phyloP scores from a whole-genome alignment of 2,113 vertebrate species.

The Psettodes erumei region DNA sequence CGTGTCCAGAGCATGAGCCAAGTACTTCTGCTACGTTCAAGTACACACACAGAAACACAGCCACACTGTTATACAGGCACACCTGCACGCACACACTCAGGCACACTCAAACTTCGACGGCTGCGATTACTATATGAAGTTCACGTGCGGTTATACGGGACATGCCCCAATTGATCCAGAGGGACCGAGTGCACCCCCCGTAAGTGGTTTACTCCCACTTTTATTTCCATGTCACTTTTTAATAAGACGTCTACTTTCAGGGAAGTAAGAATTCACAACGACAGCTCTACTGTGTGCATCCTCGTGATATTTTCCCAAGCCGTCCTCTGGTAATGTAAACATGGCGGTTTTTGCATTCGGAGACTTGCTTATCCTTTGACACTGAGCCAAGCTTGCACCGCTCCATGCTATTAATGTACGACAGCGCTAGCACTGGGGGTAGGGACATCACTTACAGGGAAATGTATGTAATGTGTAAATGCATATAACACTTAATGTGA shows the following conservation, averaged over 20 bases:
- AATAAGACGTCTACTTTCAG: constrained; percentile 27
- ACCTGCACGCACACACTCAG: constrained; percentile 17
- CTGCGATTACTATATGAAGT: constrained; percentile 37
- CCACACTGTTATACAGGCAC: constrained; percentile 9
- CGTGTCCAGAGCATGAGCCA: constrained; percentile 76
- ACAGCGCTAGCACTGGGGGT: background rate
- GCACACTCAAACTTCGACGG: constrained; percentile 43
- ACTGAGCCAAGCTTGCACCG: constrained; percentile 29
- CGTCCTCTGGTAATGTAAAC: constrained; percentile 49
- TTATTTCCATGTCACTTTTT: background rate
- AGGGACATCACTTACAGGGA: constrained; percentile 18
- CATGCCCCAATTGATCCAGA: constrained; percentile 3
- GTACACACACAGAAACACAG: constrained; percentile 37
- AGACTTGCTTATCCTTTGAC: constrained; percentile 43
- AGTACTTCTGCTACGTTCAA: constrained; percentile 60
- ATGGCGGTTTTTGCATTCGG: constrained; percentile 50
- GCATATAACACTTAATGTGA: constrained; percentile 40
- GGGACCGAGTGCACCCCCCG: background rate
- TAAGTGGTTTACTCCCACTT: background rate
- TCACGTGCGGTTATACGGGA: constrained; percentile 31
- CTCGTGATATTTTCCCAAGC: constrained; percentile 25
- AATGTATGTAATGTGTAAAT: constrained; percentile 33
- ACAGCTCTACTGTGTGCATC: constrained; percentile 19
- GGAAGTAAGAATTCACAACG: constrained; percentile 1
- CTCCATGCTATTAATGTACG: constrained; percentile 35